Evolutionary conservation across 2,888 invertebrate genomes (phyloP), one percentile per base, ranked within the genome.

Genomic region (Gymnosoma rotundatum): DNA sequence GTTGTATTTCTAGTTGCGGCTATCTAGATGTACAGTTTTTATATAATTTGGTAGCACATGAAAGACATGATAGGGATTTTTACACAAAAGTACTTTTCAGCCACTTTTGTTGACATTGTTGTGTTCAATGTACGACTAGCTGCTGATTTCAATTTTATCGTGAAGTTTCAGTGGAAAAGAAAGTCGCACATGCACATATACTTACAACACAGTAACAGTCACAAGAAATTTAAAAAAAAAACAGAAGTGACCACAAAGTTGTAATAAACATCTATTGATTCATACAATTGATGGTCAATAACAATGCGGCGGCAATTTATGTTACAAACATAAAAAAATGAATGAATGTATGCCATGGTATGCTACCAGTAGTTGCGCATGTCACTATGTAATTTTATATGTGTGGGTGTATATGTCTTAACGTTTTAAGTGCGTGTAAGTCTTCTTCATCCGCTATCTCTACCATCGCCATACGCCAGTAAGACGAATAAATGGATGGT

Each of bases 231-330:
- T 8, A 25, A 48, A 25, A 8, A 10, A 16, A 36, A 58, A 25
- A 60, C 80, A 45, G 56, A 42, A 61, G 21, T 45, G n/a, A 14
- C 32, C 20, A 10, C n/a, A 25, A 21, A 16, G 42, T 52, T 38
- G 42, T 52, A 60, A 76, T 52, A 76, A 67, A 64, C 60, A 52
- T 60, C 50, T 63, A 79, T 75, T 25, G 75, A 60, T 66, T 61
- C 25, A 63, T 69, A 66, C 69, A 50, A 78, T 81, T 78, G 64
- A 84, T 81, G 84, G 84, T 81, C 84, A 84, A 81, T 81, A 84
- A 66, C 81, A 81, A 84, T 81, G 84, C 78, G 78, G 76, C 76
- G 76, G 50, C 64, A 64, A 75, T 75, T 70, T 80, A 83, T 73
- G 61, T 78, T 20, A 1, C 10, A 16, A 32, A 38, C 25, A 69